A percentile compares a stretch with the other conserved stretches of the same genome.
Conservation (phyloP, 2,797 vertebrate species). For the Acanthurus lineatus region DNA sequence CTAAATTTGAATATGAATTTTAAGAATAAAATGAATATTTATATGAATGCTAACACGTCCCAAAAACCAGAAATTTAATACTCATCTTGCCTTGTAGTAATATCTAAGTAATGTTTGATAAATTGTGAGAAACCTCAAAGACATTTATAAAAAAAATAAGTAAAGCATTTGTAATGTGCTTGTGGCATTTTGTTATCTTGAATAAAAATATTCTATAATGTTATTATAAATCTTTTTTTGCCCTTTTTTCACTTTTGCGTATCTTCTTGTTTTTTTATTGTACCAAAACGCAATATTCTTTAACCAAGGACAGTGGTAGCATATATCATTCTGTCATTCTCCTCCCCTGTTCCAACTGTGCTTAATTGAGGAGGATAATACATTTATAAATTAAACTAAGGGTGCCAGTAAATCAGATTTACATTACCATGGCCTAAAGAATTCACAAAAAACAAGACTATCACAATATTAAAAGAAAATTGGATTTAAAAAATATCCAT, state of each 20-base stretch:
- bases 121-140: constrained; percentile 4
- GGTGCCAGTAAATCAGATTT: too few relatives aligned
- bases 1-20: too few relatives aligned
- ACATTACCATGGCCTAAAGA: too few relatives aligned
- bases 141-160: background rate
- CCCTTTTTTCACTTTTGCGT: constrained; percentile 6
- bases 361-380: constrained; percentile 46
- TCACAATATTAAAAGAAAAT: too few relatives aligned
- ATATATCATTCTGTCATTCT: constrained; percentile 46
- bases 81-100: background rate
- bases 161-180: constrained; percentile 21
- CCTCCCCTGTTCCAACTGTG: constrained; percentile 61
- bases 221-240: background rate
- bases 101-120: constrained; percentile 12
- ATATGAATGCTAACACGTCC: background rate
- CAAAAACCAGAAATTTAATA: background rate
- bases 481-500: too few relatives aligned
- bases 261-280: constrained; percentile 2
- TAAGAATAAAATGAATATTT: too few relatives aligned
- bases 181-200: constrained; percentile 11
- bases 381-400: constrained; percentile 35
- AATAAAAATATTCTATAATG: constrained; percentile 27
- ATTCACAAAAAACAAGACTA: too few relatives aligned
- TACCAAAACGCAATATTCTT: constrained; percentile 21
- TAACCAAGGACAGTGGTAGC: constrained; percentile 9